These are phyloP conservation scores for Aphaenogaster floridana DNA, from an alignment of 1,140 invertebrate genomes.

Conservation along the genomic window DNA sequence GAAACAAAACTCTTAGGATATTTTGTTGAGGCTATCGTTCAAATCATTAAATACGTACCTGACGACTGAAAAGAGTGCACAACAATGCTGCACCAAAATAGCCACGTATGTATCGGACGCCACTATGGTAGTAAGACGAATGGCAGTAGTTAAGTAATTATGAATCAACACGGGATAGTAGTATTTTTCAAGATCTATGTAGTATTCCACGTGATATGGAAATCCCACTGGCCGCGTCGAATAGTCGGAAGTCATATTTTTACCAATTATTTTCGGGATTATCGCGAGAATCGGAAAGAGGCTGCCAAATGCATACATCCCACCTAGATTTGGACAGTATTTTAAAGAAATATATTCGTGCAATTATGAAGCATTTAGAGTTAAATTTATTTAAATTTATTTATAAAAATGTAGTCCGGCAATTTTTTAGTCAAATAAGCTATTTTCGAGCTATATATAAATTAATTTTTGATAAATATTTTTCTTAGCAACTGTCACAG, in stretches of 20 bases:
- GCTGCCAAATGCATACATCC: slow-evolving; percentile 28
- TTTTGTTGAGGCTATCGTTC: neutral
- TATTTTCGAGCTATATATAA: neutral
- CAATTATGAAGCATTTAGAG: too few species aligned
- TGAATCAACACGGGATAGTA: slow-evolving; percentile 68
- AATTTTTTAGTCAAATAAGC: neutral
- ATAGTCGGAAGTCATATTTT: slow-evolving; percentile 12
- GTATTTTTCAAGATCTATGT: slow-evolving; percentile 69
- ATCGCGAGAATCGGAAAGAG: slow-evolving; percentile 3
- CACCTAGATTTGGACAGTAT: neutral
- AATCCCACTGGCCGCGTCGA: slow-evolving; percentile 63
- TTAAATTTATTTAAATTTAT: too few species aligned
- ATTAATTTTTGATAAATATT: neutral
- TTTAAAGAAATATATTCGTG: neutral
- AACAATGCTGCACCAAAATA: slow-evolving; percentile 69
- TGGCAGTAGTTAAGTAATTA: slow-evolving; percentile 63
- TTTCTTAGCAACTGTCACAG: neutral
- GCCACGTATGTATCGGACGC: slow-evolving; percentile 65
- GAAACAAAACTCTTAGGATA: neutral
- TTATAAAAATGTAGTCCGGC: neutral
- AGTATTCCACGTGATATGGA: slow-evolving; percentile 71
- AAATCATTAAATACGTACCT: slow-evolving; percentile 53
- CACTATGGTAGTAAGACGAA: slow-evolving; percentile 66
- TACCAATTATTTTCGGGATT: slow-evolving; percentile 26
- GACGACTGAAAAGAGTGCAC: slow-evolving; percentile 68